Base-by-base conservation (phyloP, 2,888 invertebrate species). In the Pandemis cinnamomeana region DNA sequence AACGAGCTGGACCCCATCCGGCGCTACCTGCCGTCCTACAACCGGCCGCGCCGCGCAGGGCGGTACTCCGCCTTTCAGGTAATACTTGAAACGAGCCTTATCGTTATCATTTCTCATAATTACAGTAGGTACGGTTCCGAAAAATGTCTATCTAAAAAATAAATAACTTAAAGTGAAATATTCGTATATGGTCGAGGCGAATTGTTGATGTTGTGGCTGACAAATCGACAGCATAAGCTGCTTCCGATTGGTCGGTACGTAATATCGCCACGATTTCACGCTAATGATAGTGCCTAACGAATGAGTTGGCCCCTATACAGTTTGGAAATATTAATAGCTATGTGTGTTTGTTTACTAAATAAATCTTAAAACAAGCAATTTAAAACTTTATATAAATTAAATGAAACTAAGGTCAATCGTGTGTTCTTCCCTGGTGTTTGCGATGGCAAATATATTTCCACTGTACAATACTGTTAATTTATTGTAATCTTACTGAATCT, bases 1-100 rank as follows among this genome's bases (percentile, higher is more conserved):
- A 99, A 98, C 85, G 99, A 99, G 91, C 92, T 99, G 77, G 99
- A 99, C 91, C 99, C 99, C 0, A 98, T 99, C 79, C 95, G 99
- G 66, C 96, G 99, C 48, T 99, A 99, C 91, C 94, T 99, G 81
- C 99, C 99, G 0, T 99, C 99, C 0, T 99, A 98, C 88, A 99
- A 99, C 88, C 95, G 99, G 64, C 99, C 99, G 0, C 95, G 98
- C 55, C 96, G 97, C 83, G 98, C 97, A 68, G 98, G 98, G 62
- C 95, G 99, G 77, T 99, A 99, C 91, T 99, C 99, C 0, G 99
- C 99, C 41, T 99, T 99, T 93, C 99, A 99, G 97, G 99, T 93
- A 53, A 36, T 36, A 36, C 27, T 36, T 36, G 4, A 36, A 36
- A 36, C 27, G 27, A 36, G 27, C 27, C 27, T 36, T 36, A 36